Base-by-base conservation (phyloP, 2,113 vertebrate genomes). In the Triplophysa rosa region DNA sequence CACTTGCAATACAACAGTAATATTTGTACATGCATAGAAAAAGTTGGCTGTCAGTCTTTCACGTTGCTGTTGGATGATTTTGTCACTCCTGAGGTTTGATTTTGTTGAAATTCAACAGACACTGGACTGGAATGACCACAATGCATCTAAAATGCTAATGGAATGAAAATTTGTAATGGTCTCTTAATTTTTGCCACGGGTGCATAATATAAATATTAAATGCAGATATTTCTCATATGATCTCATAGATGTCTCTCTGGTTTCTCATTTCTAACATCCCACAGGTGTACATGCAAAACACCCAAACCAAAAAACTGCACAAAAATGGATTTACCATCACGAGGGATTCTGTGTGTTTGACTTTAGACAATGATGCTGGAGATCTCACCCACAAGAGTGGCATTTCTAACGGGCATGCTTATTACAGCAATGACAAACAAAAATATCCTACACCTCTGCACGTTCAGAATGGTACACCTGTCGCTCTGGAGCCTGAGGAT, bases 261-360 rank as follows among this genome's bases (percentile, higher is more conserved):
- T n/a, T 47, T 24, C 3, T 45, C 14, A 45, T 52, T 37, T 9
- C 45, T 70, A 0, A 80, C 61, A 82, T n/a, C 0, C 86, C 86
- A 52, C 87, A 94, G 93, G 61, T 93, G 42, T 94, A 86, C 68
- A 92, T 94, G 92, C 88, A 90, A 87, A 92, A 88, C 86, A 88
- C 40, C 73, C 90, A 86, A 88, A 82, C 84, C 80, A 89, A 88
- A 87, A 89, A 80, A 63, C 4, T 62, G 2, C 86, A 84, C 63
- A 85, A 81, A 63, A 93, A 90, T 12, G 83, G 86, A 4, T 37
- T 87, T 24, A 40, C 82, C 21, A 16, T 88, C 78, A 89, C 87
- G 62, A 68, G 56, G 61, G 91, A 93, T 77, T 83, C 88, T 19
- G 81, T 84, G 13, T 89, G 86, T 84, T 71, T 91, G 84, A 82